phyloP scores from a whole-genome alignment of 2,888 invertebrate species.

The Drosophila dives region DNA sequence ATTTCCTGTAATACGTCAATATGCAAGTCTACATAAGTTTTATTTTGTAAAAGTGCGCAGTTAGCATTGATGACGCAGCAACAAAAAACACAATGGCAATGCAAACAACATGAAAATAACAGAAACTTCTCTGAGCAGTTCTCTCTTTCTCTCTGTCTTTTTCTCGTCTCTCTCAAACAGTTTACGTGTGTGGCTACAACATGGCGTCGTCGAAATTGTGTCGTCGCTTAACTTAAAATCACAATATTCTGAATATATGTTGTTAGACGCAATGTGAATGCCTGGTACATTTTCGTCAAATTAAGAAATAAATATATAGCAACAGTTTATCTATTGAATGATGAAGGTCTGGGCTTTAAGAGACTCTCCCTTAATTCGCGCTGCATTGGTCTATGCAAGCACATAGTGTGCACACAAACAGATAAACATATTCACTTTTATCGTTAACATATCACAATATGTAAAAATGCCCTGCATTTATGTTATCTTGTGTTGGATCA shows the following conservation, averaged over 20 bases:
- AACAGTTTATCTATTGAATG: constrained; percentile 11
- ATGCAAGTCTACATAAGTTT: constrained; percentile 15
- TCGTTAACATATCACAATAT: neutral
- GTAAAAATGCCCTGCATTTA: neutral
- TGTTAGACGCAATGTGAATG: neutral
- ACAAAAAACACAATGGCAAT: constrained; percentile 70
- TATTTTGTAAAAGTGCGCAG: constrained; percentile 67
- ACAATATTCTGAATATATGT: constrained; percentile 39
- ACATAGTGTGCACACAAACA: neutral
- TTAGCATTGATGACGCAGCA: constrained; percentile 79
- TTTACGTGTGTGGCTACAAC: constrained; percentile 60
- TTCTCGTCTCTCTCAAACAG: constrained; percentile 48
- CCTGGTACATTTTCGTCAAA: constrained; percentile 11
- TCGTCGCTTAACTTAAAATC: constrained; percentile 67
- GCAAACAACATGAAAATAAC: constrained; percentile 58
- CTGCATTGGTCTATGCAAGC: constrained; percentile 68
- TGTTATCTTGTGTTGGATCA: neutral
- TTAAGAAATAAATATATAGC: constrained; percentile 13
- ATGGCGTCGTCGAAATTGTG: constrained; percentile 76
- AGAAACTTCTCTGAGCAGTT: constrained; percentile 42
- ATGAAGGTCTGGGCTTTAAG: constrained; percentile 15
- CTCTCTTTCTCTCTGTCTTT: constrained; percentile 49
- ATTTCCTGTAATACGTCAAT: constrained; percentile 13
- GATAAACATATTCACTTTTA: neutral
- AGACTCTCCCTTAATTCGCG: constrained; percentile 17